Base-by-base conservation (phyloP, 23 tunicate genomes). In the Trididemnum miniatum region DNA sequence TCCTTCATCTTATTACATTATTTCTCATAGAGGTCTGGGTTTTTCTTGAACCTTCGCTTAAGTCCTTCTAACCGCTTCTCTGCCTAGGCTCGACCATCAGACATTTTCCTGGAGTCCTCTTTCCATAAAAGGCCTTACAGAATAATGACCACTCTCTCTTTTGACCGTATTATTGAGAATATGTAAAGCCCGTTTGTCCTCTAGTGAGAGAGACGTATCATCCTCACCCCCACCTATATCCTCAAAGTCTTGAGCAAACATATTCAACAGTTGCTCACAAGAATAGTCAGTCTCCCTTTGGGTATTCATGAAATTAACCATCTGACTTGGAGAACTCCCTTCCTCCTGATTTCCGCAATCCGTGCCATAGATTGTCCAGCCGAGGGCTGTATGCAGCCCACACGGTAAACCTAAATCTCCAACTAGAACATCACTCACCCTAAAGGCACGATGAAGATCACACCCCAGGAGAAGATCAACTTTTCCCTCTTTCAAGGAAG, bases 51-150 rank as follows among this genome's bases (percentile, higher is more conserved):
- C n/a, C n/a, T 31, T n/a, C 39, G 30, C 31, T 69, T 69, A 36
- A 69, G 9, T 5, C 39, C 23, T 9, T 4, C 20, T 32, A 69
- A 33, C 18, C 38, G 3, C 38, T 69, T 69, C 23, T 7, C 38
- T 30, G 36, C 76, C 76, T n/a, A n/a, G n/a, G n/a, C n/a, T n/a
- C n/a, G n/a, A n/a, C n/a, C n/a, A n/a, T n/a, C n/a, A n/a, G n/a
- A n/a, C n/a, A n/a, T n/a, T n/a, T n/a, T n/a, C n/a, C n/a, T n/a
- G n/a, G n/a, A n/a, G n/a, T n/a, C n/a, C 9, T 69, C 76, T 31
- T 69, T 69, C 76, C 76, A 69, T 7, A 69, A 32, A 30, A 69
- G 36, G 2, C 76, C 76, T 24, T 4, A 69, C 76, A 36, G 76
- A 69, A n/a, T n/a, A 76, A 49, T 76, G 0, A 18, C 71, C 71